Percentiles rank a stretch among this genome's conserved stretches.
phyloP scores from a whole-genome alignment of 1,140 invertebrate genomes.

The Goniozus legneri region DNA sequence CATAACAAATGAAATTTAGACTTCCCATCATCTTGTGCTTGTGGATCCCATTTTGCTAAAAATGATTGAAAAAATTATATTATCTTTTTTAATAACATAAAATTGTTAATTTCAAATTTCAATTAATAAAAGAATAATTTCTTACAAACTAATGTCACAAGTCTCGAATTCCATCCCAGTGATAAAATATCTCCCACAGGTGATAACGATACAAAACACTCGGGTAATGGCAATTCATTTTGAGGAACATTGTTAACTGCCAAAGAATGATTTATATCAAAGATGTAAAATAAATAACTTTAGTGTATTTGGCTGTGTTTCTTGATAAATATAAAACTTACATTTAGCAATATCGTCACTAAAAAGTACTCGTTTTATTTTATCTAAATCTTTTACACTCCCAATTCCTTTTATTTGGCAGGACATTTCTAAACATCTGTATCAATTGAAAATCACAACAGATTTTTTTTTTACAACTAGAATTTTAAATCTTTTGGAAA shows the following conservation, averaged over 20 bases:
- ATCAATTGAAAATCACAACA: no score
- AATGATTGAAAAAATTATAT: slow-evolving; percentile 13
- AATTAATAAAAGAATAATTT: not conserved
- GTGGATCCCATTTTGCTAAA: slow-evolving; percentile 56
- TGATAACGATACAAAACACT: slow-evolving; percentile 41
- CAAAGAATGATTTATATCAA: slow-evolving; percentile 64
- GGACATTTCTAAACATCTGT: slow-evolving; percentile 54
- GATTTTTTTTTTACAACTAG: no score
- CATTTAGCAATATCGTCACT: slow-evolving; percentile 24
- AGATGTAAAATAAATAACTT: slow-evolving; percentile 71
- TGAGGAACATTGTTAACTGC: slow-evolving; percentile 35
- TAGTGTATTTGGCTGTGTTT: no score
- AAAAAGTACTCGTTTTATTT: slow-evolving; percentile 44
- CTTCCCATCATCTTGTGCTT: slow-evolving; percentile 50
- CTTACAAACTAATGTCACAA: slow-evolving; percentile 50
- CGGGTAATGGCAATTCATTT: slow-evolving; percentile 45
- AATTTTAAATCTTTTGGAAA: no score
- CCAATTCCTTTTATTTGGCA: slow-evolving; percentile 69
- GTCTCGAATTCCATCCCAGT: slow-evolving; percentile 42
- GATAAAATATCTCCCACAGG: slow-evolving; percentile 43
- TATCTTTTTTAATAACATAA: no score
- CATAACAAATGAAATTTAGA: slow-evolving; percentile 52
- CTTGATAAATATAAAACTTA: slow-evolving; percentile 29
- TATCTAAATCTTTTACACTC: slow-evolving; percentile 61
- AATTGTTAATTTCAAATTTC: not conserved